Percentiles rank a stretch among this genome's conserved stretches.
phyloP scores from a whole-genome alignment of 2,888 invertebrate species.

The Pseudanteris insignis region DNA sequence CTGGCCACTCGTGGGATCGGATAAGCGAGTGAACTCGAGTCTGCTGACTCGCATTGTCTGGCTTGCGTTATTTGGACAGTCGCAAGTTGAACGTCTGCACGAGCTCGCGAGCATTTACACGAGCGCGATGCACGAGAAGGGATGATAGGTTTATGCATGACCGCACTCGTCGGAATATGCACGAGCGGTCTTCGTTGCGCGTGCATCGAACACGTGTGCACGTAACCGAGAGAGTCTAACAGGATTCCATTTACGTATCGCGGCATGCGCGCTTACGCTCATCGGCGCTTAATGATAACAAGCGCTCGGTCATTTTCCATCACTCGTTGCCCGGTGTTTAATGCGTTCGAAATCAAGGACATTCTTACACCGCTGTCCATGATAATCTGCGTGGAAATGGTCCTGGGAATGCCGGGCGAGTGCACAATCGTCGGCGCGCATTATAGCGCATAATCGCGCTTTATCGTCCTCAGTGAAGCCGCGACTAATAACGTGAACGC shows the following conservation, averaged over 20 bases:
- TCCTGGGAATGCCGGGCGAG: too few relatives aligned
- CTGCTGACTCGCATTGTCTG: too few relatives aligned
- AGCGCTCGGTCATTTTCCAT: conserved; percentile 17
- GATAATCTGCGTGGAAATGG: background rate
- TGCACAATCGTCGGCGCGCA: too few relatives aligned
- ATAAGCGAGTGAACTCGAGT: too few relatives aligned
- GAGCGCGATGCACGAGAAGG: conserved; percentile 38
- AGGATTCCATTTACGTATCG: conserved; percentile 42
- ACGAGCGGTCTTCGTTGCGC: conserved; percentile 35
- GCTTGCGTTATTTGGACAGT: conserved; percentile 40
- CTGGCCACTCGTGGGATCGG: too few relatives aligned
- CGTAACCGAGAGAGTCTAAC: conserved; percentile 41
- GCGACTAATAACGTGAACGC: conserved; percentile 17
- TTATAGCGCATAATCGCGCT: too few relatives aligned
- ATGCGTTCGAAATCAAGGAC: conserved; percentile 6
- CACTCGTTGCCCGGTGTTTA: conserved; percentile 1
- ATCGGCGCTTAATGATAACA: conserved; percentile 36
- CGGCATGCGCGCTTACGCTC: conserved; percentile 36
- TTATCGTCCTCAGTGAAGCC: conserved; percentile 13
- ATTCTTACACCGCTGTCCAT: conserved; percentile 3
- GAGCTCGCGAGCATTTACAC: conserved; percentile 38
- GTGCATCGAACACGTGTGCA: conserved; percentile 34
- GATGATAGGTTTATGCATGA: conserved; percentile 44
- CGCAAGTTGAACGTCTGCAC: conserved; percentile 20
- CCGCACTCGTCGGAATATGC: conserved; percentile 42